A percentile compares a stretch with the other conserved stretches of the same genome.
These are phyloP conservation scores for Epinotia nisella DNA, from an alignment of 2,888 invertebrate species.

Conservation along the genomic window DNA sequence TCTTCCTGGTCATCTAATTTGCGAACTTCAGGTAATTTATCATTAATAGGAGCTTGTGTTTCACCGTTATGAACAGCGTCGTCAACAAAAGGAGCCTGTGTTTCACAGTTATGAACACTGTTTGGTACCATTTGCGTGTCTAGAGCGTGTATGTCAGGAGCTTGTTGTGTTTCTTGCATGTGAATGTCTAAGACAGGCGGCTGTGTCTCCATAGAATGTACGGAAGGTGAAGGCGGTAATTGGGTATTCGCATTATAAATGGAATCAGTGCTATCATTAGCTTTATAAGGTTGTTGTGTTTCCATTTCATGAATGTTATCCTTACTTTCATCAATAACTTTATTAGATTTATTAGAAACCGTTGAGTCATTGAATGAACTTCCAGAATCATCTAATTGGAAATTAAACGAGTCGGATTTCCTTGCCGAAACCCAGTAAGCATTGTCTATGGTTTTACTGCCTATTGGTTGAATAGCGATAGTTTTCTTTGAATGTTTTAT, in stretches of 20 bases:
- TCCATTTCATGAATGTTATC: conserved; percentile 59
- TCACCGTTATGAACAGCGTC: conserved; percentile 48
- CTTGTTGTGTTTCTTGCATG: conserved; percentile 26
- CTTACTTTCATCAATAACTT: conserved; percentile 39
- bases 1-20: conserved; percentile 64
- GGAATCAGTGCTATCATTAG: conserved; percentile 55
- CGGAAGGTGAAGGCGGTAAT: conserved; percentile 46
- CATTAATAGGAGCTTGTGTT: conserved; percentile 51
- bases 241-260: conserved; percentile 55
- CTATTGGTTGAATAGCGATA: conserved; percentile 63
- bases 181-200: conserved; percentile 26
- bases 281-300: conserved; percentile 61
- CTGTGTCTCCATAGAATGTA: conserved; percentile 52
- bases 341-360: conserved; percentile 48
- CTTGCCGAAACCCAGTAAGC: conserved; percentile 69
- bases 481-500: conserved; percentile 65
- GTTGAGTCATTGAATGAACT: conserved; percentile 57
- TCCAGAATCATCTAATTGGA: conserved; percentile 58
- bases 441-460: conserved; percentile 65
- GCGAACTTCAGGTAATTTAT: conserved; percentile 60
- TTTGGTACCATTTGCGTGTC: conserved; percentile 51
- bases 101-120: conserved; percentile 48
- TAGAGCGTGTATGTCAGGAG: conserved; percentile 39
- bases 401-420: conserved; percentile 65
- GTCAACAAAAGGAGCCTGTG: conserved; percentile 51